Conservation (phyloP, 2,797 vertebrate genomes). For the Gila robusta region DNA sequence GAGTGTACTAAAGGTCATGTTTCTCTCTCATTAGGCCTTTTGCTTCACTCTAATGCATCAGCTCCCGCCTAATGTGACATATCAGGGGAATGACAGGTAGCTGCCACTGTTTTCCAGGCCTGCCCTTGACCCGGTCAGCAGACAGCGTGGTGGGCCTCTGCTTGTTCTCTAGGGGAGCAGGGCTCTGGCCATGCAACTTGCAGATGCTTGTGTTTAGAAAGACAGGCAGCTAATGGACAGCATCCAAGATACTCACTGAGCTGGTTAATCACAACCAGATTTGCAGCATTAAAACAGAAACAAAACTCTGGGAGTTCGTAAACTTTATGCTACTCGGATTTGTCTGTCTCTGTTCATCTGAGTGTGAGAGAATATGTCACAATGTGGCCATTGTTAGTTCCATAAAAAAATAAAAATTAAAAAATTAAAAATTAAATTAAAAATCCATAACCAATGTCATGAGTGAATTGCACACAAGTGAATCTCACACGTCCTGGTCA, state of each 20-base stretch:
- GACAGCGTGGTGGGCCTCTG: conserved; percentile 61
- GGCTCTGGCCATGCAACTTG: conserved; percentile 47
- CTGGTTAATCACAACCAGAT: conserved; percentile 81
- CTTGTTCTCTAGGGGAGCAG: conserved; percentile 4
- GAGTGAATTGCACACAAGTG: background rate
- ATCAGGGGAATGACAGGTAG: conserved; percentile 57
- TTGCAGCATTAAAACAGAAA: conserved; percentile 78
- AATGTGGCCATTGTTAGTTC: conserved; percentile 20
- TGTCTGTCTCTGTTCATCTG: conserved; percentile 37
- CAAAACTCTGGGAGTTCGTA: conserved; percentile 74
- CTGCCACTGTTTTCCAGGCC: conserved; percentile 58
- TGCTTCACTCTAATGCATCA: conserved; percentile 38
- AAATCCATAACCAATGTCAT: background rate
- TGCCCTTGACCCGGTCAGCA: conserved; percentile 58
- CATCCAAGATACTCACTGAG: conserved; percentile 72
- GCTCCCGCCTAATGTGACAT: conserved; percentile 57
- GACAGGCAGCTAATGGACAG: conserved; percentile 69
- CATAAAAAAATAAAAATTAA: background rate
- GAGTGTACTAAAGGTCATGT: conserved; percentile 50
- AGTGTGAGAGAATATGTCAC: conserved; percentile 18
- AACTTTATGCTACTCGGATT: conserved; percentile 71
- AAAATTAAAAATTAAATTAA: background rate
- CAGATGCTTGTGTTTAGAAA: conserved; percentile 74
- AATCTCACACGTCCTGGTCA: background rate
- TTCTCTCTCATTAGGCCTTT: conserved; percentile 52